These are phyloP conservation scores for Emydura subglobosa DNA, from an alignment of 2,113 vertebrate genomes.

Conservation along the genomic window DNA sequence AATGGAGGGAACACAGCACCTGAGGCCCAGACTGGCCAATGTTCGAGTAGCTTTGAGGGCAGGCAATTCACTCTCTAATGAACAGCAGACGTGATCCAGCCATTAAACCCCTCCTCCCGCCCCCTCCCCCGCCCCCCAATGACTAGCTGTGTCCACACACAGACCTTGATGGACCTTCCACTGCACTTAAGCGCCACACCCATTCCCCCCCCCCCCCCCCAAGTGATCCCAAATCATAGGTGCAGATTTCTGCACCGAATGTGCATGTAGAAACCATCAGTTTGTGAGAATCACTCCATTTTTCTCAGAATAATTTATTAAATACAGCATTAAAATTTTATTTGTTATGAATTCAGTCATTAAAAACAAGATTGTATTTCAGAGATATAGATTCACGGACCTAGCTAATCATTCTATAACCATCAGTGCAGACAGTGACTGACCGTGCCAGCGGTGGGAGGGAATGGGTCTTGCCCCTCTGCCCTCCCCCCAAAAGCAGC, in stretches of 20 bases:
- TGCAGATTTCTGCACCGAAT: not conserved
- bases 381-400: constrained; percentile 49
- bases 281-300: not conserved
- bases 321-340: constrained; percentile 75
- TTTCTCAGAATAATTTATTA: constrained; percentile 79
- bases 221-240: not conserved
- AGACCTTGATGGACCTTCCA: constrained; percentile 27
- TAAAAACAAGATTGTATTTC: constrained; percentile 66
- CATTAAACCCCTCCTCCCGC: not conserved
- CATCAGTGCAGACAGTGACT: not conserved
- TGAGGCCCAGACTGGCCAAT: not conserved
- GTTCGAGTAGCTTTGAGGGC: not conserved
- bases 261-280: not conserved
- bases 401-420: constrained; percentile 41
- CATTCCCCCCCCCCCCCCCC: not conserved
- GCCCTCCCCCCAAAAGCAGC: constrained; percentile 24
- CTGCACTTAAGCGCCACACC: not conserved
- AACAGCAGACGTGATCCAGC: not conserved
- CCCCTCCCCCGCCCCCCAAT: not conserved
- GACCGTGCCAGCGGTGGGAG: constrained; percentile 30
- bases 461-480: not conserved
- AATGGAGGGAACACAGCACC: not conserved
- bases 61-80: not conserved
- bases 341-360: constrained; percentile 58
- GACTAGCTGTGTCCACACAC: constrained; percentile 34